A percentile compares a stretch with the other conserved stretches of the same genome.
Conservation (phyloP, 2,113 vertebrate genomes). For the Bujurquina vittata region DNA sequence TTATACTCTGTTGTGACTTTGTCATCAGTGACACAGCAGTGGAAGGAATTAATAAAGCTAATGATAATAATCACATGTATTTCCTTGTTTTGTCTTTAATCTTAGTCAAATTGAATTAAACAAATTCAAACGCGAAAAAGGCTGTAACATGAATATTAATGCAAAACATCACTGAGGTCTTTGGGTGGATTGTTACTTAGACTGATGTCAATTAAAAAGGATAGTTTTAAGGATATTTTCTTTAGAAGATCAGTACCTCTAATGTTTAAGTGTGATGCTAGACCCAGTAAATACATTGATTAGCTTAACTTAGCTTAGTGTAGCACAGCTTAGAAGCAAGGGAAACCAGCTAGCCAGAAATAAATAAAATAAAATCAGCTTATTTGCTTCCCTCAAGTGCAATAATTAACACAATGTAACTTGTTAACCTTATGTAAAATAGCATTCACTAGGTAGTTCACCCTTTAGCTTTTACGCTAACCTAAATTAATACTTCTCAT, state of each 20-base stretch:
- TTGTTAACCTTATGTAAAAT: background rate
- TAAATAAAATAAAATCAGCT: background rate
- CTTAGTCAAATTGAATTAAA: background rate
- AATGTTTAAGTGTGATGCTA: no score
- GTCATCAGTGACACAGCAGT: slow-evolving; percentile 35
- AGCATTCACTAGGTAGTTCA: background rate
- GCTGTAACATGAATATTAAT: background rate
- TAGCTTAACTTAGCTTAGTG: background rate
- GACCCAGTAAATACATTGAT: background rate
- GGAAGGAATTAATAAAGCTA: slow-evolving; percentile 21
- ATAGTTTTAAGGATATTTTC: background rate
- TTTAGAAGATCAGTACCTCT: background rate
- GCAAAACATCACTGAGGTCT: background rate
- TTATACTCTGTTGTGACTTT: slow-evolving; percentile 21
- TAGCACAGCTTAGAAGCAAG: background rate
- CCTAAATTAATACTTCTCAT: background rate
- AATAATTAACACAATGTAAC: background rate
- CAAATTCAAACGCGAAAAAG: background rate
- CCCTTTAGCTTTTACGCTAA: background rate
- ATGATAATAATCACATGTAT: slow-evolving; percentile 2
- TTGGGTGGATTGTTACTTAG: background rate
- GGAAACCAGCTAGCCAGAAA: background rate
- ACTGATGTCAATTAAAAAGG: background rate
- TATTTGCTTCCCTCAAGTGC: background rate
- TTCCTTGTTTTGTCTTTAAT: slow-evolving; percentile 8